Evolutionary conservation across 2,113 vertebrate genomes (phyloP), one percentile per base, ranked within the genome.

Genomic region (Stigmatopora argus): DNA sequence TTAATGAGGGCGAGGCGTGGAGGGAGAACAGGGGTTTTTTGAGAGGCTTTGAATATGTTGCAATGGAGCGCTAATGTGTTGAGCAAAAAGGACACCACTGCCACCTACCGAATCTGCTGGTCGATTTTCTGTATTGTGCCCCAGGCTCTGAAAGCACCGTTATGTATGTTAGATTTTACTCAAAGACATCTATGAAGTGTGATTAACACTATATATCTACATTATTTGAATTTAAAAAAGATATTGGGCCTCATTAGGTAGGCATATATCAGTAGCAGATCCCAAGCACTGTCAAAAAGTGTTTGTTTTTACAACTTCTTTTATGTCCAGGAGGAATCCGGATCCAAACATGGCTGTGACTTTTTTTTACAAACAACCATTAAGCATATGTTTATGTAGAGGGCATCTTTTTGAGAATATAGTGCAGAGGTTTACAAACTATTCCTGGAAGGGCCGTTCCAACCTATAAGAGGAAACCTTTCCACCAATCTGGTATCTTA

Each of bases 41-140:
- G 26, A 67, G 71, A 51, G 34, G 13, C 56, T 48, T 34, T 53
- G 56, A 51, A 63, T 62, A 61, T 64, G 66, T 66, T 49, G 64
- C 65, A 74, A 66, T 69, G 59, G 69, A 67, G 67, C 23, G 71
- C 80, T 78, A 80, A 77, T 75, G 81, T 76, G 75, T 73, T 72
- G 75, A 65, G 74, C 81, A 80, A 85, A 81, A 74, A 90, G 90
- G 90, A 89, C 91, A 80, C 86, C 87, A 92, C 93, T 96, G 96
- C 95, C 96, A 94, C 92, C 96, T 94, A 91, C 85, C 90, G 92
- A 89, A 72, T 72, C 53, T 56, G 52, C 53, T 53, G 17, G 35
- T 60, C 66, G 65, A 60, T 23, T 15, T 35, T 23, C 49, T 70
- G 68, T 45, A 34, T 49, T 21, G 67, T 70, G 70, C 79, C 83